Evolutionary conservation across 2,113 vertebrate genomes (phyloP).

Genomic region (Heliornis fulica): DNA sequence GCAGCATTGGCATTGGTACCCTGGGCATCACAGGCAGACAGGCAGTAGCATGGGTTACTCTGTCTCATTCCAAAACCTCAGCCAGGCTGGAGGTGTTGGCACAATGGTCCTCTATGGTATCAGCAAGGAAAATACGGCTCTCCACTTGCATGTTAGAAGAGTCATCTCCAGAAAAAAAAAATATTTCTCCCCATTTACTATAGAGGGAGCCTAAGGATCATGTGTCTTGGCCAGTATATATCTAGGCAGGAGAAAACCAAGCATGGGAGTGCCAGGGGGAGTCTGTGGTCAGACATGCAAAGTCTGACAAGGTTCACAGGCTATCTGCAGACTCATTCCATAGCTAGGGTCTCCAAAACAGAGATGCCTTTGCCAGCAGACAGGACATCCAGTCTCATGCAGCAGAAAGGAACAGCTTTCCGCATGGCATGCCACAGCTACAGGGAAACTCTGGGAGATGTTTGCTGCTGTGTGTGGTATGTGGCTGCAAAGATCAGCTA

Average conservation of each 20-base stretch:
- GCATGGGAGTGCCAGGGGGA: not conserved
- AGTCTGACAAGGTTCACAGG: not conserved
- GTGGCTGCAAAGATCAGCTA: not conserved
- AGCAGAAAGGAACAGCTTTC: not conserved
- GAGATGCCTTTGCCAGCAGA: not conserved
- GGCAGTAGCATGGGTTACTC: not conserved
- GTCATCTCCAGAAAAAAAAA: not conserved
- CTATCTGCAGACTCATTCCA: rapidly evolving
- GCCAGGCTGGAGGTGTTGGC: not conserved
- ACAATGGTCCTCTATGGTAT: not conserved
- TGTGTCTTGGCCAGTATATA: not conserved
- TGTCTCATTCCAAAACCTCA: not conserved
- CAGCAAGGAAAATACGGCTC: not conserved
- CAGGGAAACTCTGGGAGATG: not conserved
- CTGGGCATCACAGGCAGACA: not conserved
- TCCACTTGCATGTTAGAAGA: not conserved
- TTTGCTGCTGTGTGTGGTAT: not conserved
- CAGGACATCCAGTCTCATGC: not conserved
- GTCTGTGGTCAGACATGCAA: not conserved
- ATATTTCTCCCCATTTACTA: not conserved
- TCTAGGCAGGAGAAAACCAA: not conserved
- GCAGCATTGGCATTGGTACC: not conserved
- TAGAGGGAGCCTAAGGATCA: not conserved
- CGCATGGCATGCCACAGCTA: not conserved
- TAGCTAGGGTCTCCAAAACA: not conserved